Conservation (phyloP, 2,797 vertebrate genomes). For the Rhabdophis nuchalis region DNA sequence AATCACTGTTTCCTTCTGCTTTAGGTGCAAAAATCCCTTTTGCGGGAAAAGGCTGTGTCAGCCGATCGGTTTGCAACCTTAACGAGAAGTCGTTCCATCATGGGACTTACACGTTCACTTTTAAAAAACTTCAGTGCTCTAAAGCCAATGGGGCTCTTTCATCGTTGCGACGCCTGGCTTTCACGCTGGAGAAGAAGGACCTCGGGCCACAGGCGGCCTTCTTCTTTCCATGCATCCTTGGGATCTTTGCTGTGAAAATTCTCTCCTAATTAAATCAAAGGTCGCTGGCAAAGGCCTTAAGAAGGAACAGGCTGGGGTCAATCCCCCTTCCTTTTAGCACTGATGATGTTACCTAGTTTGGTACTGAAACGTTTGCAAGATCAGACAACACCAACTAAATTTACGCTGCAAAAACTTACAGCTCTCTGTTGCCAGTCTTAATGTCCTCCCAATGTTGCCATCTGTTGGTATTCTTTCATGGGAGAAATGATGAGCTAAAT, state of each 20-base stretch:
- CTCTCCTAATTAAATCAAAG: background rate
- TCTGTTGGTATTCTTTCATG: background rate
- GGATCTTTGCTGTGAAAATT: background rate
- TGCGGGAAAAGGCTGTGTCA: background rate
- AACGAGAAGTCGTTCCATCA: no score
- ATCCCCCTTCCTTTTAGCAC: background rate
- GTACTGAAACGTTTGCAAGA: rapidly evolving
- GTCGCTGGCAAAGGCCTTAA: no score
- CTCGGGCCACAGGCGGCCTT: background rate
- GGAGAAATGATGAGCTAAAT: background rate
- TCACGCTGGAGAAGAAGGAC: background rate
- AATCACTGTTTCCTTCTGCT: background rate
- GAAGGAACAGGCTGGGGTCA: no score
- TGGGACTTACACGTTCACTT: background rate
- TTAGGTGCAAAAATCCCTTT: background rate
- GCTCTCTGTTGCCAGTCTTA: background rate
- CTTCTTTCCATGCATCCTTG: background rate
- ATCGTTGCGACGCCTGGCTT: background rate
- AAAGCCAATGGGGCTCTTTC: background rate
- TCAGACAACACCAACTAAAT: background rate
- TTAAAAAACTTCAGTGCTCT: rapidly evolving
- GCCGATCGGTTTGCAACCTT: rapidly evolving
- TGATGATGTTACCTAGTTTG: background rate
- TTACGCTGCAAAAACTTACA: background rate
- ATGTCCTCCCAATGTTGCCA: background rate